Base-by-base conservation (phyloP, 2,888 invertebrate species). In the Gasteruption jaculator region DNA sequence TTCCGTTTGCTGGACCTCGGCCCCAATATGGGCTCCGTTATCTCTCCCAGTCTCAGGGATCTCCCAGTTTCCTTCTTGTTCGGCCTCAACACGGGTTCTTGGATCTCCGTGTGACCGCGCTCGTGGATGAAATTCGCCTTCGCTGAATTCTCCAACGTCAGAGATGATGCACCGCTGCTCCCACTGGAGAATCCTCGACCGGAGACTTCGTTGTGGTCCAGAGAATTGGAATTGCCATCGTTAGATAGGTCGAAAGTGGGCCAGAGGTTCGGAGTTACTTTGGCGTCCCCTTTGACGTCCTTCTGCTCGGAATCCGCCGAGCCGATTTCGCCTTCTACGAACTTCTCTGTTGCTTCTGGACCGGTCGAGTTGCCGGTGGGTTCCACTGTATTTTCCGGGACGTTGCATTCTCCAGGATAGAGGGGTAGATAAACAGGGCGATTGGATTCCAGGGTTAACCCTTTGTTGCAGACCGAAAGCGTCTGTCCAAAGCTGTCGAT, bases 401-500 rank as follows among this genome's bases (percentile, higher is more conserved):
- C 71, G 63, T 81, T 80, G 61, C 91, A 92, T 54, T 89, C 82
- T 3, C 89, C 90, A 0, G 86, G 80, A 57, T 83, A 81, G 2
- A 92, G 75, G 1, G 84, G 83, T 48, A 91, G 69, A 38, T 82
- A 81, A 1, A 86, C 78, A 0, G 88, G 79, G 40, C 79, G 78
- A 5, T 86, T 88, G 0, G 88, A 85, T 50, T 84, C 79, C 19
- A 92, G 71, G 38, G 82, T 78, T 20, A 90, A 73, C 38, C 82
- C 84, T 52, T 83, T 81, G 54, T 84, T 84, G 64, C 91, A 92
- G 42, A 88, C 79, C 1, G 91, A 91, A 42, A 85, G 81, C 48
- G 86, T 82, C 62, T 86, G 84, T 10, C 91, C 88, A 61, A 86
- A 89, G 65, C 90, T 90, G 64, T 91, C 91, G 30, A 85, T 83